Evolutionary conservation across 2,797 vertebrate species (phyloP).

Genomic region (Cirrhinus mrigala): DNA sequence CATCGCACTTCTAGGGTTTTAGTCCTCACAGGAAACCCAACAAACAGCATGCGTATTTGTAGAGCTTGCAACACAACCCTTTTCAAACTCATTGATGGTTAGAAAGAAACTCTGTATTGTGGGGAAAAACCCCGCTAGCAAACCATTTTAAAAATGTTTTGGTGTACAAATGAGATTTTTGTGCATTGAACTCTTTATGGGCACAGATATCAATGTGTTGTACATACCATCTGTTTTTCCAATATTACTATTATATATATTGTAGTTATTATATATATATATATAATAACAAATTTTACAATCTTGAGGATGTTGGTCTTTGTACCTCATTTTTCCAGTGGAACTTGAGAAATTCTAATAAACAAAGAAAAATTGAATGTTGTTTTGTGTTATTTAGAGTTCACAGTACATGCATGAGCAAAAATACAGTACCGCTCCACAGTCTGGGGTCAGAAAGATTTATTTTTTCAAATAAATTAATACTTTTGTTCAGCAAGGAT

Average conservation of each 20-base stretch:
- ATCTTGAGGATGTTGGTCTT: constrained; percentile 38
- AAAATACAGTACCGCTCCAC: background rate
- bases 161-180: background rate
- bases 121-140: constrained; percentile 21
- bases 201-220: constrained; percentile 30
- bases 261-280: background rate
- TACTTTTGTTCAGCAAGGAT: constrained; percentile 14
- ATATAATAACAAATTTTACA: background rate
- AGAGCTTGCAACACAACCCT: background rate
- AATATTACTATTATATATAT: background rate
- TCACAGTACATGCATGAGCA: background rate
- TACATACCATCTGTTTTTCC: constrained; percentile 25
- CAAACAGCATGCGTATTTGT: constrained; percentile 2
- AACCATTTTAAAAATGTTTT: constrained; percentile 28
- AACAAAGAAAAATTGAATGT: background rate
- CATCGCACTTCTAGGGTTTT: background rate
- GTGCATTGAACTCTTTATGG: constrained; percentile 9
- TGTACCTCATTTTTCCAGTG: constrained; percentile 64
- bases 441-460: background rate
- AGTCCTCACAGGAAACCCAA: background rate
- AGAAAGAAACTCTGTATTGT: background rate
- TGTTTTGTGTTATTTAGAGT: background rate
- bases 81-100: background rate
- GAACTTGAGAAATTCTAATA: constrained; percentile 44
- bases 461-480: background rate